Base-by-base conservation (phyloP, 2,888 invertebrate genomes). In the Fragum whitleyi region DNA sequence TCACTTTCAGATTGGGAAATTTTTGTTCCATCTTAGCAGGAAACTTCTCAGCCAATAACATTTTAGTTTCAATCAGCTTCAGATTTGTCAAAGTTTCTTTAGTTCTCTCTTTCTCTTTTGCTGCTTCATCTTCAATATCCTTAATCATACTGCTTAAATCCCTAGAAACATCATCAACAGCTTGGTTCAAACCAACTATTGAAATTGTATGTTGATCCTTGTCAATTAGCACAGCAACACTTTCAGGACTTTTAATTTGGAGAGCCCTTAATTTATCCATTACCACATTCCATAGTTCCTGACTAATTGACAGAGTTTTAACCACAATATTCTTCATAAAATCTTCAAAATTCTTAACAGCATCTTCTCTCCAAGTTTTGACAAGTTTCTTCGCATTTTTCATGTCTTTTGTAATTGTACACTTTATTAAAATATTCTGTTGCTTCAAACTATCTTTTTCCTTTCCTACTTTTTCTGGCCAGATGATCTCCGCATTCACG, bases 41-140 rank as follows among this genome's bases (percentile, higher is more conserved):
- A 61, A 75, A 83, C 47, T 77, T 79, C 1, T 72, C 68, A n/a
- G 83, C 79, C n/a, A 83, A 72, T 3, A 83, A 62, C 83, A 83
- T 79, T 67, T 77, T 74, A 16, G 79, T 76, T 26, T 79, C 68
- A 29, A 79, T 71, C 3, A 42, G 23, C 23, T 77, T 74, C 51
- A 77, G 26, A 28, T 26, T 36, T 69, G 71, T 72, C 1, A 77
- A 14, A 28, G 55, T 55, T 67, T 79, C 74, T 57, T 73, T 72
- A 1, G 70, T 62, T 59, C 51, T 78, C 36, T 76, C 57, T 57
- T 72, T 68, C 26, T 57, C 32, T 59, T 47, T 72, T 57, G 72
- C 72, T n/a, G 53, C 42, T 47, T 77, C 67, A 7, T 78, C 78
- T 61, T 77, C 77, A 42, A 59, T 28, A 19, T 59, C 32, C 39